Evolutionary conservation across 2,113 vertebrate genomes (phyloP).

Genomic region (Aspidoscelis tigris): DNA sequence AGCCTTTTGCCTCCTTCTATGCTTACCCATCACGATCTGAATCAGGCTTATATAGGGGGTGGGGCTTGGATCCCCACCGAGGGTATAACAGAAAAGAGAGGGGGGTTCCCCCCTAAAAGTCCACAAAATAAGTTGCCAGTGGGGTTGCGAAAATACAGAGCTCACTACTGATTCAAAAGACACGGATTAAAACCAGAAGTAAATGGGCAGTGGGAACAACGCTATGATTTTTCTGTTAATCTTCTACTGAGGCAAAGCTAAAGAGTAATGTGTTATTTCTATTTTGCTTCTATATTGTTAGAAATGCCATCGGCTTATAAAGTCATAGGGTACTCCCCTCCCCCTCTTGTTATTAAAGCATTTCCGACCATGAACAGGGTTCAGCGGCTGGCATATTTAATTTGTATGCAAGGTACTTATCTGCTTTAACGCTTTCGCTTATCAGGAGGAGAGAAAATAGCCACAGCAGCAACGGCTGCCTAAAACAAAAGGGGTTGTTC

Average conservation of each 20-base stretch:
- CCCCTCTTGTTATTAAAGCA: slow-evolving; percentile 61
- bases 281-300: slow-evolving; percentile 48
- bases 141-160: no score
- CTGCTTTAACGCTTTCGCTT: slow-evolving; percentile 69
- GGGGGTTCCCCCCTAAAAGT: no score
- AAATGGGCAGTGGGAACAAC: no score
- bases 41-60: no score
- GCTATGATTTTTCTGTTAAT: slow-evolving; percentile 67
- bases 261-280: slow-evolving; percentile 64
- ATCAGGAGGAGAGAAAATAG: slow-evolving; percentile 71
- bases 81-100: no score
- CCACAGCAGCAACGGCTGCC: slow-evolving; percentile 66
- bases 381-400: slow-evolving; percentile 64
- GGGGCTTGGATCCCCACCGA: no score
- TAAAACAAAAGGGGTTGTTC: slow-evolving; percentile 72
- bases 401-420: slow-evolving; percentile 74
- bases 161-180: no score
- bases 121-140: no score
- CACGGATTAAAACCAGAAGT: no score
- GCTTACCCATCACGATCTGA: no score
- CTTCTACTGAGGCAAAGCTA: slow-evolving; percentile 60
- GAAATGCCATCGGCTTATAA: slow-evolving; percentile 67
- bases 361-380: slow-evolving; percentile 61
- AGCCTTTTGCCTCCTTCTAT: no score
- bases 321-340: slow-evolving; percentile 57